Evolutionary conservation across 2,113 vertebrate species (phyloP).

Genomic region (Australoheros scitulus): DNA sequence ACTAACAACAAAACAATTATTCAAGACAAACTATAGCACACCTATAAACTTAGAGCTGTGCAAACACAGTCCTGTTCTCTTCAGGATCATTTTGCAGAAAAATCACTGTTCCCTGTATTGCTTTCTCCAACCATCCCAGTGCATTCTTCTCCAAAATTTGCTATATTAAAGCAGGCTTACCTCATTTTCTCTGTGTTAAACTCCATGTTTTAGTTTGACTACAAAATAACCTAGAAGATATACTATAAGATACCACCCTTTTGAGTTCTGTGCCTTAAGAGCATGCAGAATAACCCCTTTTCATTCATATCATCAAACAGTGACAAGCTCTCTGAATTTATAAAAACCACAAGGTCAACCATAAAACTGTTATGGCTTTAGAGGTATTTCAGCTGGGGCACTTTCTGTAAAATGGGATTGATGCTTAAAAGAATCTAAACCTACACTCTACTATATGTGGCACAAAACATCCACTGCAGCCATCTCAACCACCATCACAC

Average conservation of each 20-base stretch:
- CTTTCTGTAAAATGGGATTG: slow-evolving; percentile 39
- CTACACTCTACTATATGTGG: slow-evolving; percentile 32
- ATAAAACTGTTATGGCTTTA: neutral
- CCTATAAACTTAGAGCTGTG: too few species aligned
- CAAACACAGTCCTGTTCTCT: too few species aligned
- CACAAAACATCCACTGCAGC: slow-evolving; percentile 52
- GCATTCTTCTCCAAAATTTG: neutral
- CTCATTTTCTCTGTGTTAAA: neutral
- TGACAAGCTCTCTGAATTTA: slow-evolving; percentile 10
- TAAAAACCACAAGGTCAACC: slow-evolving; percentile 3
- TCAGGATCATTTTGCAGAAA: neutral
- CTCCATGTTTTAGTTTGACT: neutral
- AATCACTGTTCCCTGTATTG: neutral
- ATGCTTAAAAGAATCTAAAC: slow-evolving; percentile 42
- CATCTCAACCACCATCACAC: slow-evolving; percentile 57
- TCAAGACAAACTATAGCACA: too few species aligned
- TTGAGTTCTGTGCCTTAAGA: neutral
- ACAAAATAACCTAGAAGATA: neutral
- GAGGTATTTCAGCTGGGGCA: neutral
- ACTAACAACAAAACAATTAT: too few species aligned
- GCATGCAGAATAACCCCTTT: neutral
- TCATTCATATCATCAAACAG: neutral
- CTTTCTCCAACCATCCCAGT: neutral
- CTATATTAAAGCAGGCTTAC: neutral
- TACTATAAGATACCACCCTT: neutral